These are phyloP conservation scores for Glossosoma conforme DNA, from an alignment of 1,140 invertebrate genomes.

Conservation along the genomic window DNA sequence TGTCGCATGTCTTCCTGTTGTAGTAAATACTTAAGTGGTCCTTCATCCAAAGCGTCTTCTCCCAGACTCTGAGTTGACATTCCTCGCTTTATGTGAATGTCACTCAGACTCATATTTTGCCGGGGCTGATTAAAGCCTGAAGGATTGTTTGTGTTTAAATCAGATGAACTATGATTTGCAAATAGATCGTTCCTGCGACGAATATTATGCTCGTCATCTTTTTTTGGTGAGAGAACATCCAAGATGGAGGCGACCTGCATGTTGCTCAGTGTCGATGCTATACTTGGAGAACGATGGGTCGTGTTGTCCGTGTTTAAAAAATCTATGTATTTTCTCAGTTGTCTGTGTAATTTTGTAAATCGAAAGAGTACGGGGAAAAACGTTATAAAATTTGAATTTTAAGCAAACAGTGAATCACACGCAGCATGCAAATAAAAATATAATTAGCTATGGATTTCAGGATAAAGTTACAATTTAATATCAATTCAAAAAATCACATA, in stretches of 20 bases:
- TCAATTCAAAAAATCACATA: too few relatives aligned
- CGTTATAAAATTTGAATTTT: slow-evolving; percentile 37
- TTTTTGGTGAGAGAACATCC: slow-evolving; percentile 13
- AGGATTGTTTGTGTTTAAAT: background rate
- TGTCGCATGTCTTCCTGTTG: slow-evolving; percentile 54
- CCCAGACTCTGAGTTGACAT: slow-evolving; percentile 38
- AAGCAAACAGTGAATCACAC: slow-evolving; percentile 3
- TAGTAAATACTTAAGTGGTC: slow-evolving; percentile 40
- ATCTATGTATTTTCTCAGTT: slow-evolving; percentile 50
- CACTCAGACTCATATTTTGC: background rate
- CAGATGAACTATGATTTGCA: background rate
- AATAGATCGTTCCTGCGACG: background rate
- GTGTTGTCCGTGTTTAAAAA: slow-evolving; percentile 45
- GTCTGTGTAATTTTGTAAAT: slow-evolving; percentile 33
- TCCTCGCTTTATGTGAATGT: slow-evolving; percentile 28
- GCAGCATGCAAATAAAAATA: slow-evolving; percentile 24
- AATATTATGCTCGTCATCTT: background rate
- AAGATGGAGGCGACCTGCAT: slow-evolving; percentile 13
- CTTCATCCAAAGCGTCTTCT: slow-evolving; percentile 34
- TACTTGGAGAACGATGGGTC: slow-evolving; percentile 2
- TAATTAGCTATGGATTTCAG: too few relatives aligned
- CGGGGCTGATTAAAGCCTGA: background rate
- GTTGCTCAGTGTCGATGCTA: slow-evolving; percentile 10
- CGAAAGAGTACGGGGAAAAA: slow-evolving; percentile 29
- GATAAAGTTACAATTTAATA: too few relatives aligned